Percentiles rank a stretch among this genome's conserved stretches.
phyloP scores from a whole-genome alignment of 2,113 vertebrate genomes.

The Urocitellus parryii region DNA sequence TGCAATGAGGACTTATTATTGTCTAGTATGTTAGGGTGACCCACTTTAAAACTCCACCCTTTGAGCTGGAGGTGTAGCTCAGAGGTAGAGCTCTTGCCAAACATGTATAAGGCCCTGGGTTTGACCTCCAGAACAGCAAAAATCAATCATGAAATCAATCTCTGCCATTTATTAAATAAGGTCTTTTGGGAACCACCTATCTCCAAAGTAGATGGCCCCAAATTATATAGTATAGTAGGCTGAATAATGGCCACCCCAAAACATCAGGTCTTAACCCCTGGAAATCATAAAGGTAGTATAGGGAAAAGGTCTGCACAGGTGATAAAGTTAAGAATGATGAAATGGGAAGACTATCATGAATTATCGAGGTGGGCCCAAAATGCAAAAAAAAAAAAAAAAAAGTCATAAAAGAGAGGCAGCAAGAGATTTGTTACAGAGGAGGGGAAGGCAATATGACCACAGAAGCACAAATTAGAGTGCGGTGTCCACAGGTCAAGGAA shows the following conservation, averaged over 20 bases:
- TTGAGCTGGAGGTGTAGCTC: too few relatives aligned
- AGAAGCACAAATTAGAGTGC: neutral
- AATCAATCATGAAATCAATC: too few relatives aligned
- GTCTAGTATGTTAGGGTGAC: neutral
- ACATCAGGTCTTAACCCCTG: neutral
- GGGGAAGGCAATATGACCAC: neutral
- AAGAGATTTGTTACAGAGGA: neutral
- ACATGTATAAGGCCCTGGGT: too few relatives aligned
- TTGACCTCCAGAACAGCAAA: too few relatives aligned
- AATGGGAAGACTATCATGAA: neutral
- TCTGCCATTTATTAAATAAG: neutral
- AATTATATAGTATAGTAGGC: neutral
- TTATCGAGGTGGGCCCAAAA: neutral
- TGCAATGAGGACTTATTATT: neutral
- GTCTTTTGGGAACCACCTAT: neutral
- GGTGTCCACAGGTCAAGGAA: neutral
- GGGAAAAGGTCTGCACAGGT: neutral
- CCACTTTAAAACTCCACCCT: neutral
- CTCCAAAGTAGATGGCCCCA: neutral
- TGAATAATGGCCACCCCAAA: neutral
- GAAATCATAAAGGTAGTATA: neutral
- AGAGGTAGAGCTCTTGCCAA: too few relatives aligned
- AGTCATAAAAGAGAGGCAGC: neutral
- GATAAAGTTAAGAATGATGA: conserved; percentile 11
- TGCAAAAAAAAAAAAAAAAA: neutral